Evolutionary conservation across 2,113 vertebrate genomes (phyloP).

Genomic region (Melanocharis versteri): DNA sequence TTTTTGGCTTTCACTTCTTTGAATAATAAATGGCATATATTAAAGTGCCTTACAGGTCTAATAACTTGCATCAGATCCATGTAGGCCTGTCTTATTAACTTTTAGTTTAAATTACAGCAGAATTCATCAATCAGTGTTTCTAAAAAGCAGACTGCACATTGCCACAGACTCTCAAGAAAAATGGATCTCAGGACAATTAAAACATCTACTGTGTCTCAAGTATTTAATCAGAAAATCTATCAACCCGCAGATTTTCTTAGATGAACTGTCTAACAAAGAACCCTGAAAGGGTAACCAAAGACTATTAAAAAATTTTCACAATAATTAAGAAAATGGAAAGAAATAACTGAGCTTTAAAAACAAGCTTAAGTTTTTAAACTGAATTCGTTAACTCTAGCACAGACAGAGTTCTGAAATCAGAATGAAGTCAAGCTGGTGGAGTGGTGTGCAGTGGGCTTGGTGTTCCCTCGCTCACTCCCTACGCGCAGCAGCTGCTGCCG

Average conservation of each 20-base stretch:
- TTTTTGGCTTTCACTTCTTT: conserved; percentile 54
- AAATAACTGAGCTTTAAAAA: neutral
- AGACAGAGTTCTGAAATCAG: neutral
- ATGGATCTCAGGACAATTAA: conserved; percentile 13
- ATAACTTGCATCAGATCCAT: conserved; percentile 26
- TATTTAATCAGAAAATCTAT: conserved; percentile 22
- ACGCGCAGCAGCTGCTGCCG: fast-evolving
- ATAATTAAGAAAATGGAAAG: neutral
- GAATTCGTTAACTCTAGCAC: neutral
- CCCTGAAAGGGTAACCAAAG: neutral
- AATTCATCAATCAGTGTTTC: conserved; percentile 43
- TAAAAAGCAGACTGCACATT: neutral
- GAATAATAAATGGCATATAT: conserved; percentile 51
- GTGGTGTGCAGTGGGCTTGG: fast-evolving
- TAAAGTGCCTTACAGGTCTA: conserved; percentile 41
- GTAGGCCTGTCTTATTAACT: conserved; percentile 35
- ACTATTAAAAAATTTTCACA: neutral
- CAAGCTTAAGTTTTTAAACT: neutral
- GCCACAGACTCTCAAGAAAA: conserved; percentile 11
- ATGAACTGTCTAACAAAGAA: neutral
- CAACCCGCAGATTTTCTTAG: neutral
- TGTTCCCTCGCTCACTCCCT: fast-evolving
- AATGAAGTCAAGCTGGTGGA: neutral
- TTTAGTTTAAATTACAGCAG: conserved; percentile 53
- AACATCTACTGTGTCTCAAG: neutral